Percentiles rank a stretch among this genome's conserved stretches.
Conservation (phyloP, 2,113 vertebrate species). For the Cranoglanis bouderius region DNA sequence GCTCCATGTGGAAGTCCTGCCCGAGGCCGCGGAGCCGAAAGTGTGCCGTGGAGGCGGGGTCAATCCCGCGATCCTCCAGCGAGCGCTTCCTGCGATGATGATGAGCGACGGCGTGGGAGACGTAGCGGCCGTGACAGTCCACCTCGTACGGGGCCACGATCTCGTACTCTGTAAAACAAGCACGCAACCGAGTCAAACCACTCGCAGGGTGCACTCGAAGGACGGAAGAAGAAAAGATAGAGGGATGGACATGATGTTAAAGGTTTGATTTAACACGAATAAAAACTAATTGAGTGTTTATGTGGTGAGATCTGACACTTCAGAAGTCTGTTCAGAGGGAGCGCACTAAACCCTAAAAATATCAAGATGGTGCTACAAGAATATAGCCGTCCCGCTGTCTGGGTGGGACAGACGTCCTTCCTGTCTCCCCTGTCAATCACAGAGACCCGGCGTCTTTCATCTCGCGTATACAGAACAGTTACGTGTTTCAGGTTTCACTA, state of each 20-base stretch:
- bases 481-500: not conserved
- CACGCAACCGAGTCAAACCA: not conserved
- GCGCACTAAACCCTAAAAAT: slow-evolving; percentile 6
- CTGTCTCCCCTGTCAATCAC: slow-evolving; percentile 13
- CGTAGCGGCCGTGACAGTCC: slow-evolving; percentile 72
- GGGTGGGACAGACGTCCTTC: not conserved
- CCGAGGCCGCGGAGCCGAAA: slow-evolving; percentile 78
- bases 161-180: slow-evolving; percentile 78
- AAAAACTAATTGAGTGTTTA: not conserved
- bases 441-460: not conserved
- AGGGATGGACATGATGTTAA: not conserved
- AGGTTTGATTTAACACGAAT: not conserved
- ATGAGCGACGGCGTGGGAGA: slow-evolving; percentile 78
- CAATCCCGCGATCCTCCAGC: slow-evolving; percentile 27
- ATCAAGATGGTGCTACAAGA: not conserved
- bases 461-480: not conserved
- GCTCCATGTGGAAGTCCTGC: slow-evolving; percentile 83
- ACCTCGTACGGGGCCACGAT: slow-evolving; percentile 85
- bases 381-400: not conserved
- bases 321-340: not conserved
- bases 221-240: not conserved
- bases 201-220: not conserved
- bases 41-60: slow-evolving; percentile 65
- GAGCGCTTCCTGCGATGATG: slow-evolving; percentile 72
- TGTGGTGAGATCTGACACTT: not conserved